Evolutionary conservation across 2,113 vertebrate species (phyloP).

Genomic region (Eulacestoma nigropectus): DNA sequence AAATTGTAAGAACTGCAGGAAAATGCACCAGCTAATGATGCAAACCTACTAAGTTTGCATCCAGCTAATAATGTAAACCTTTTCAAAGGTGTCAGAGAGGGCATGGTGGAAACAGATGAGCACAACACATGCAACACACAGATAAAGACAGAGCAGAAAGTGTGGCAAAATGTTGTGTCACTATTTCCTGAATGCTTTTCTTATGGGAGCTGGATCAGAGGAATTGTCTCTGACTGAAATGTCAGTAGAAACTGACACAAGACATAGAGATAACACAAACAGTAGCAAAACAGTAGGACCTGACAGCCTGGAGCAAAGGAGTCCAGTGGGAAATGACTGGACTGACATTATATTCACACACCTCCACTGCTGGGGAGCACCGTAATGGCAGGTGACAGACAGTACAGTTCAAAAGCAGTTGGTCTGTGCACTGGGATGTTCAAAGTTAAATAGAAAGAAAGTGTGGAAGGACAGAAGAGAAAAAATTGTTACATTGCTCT

Average conservation of each 20-base stretch:
- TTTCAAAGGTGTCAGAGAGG: background rate
- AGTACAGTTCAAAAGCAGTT: background rate
- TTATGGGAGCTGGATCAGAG: background rate
- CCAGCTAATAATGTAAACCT: background rate
- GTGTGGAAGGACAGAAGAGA: background rate
- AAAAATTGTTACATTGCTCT: rapidly evolving
- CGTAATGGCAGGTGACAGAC: background rate
- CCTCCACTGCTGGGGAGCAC: background rate
- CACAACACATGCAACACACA: rapidly evolving
- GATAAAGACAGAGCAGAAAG: background rate
- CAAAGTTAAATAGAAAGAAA: background rate
- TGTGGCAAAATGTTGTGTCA: background rate
- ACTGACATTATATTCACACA: background rate
- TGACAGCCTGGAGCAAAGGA: background rate
- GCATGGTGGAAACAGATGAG: background rate
- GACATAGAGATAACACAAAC: background rate
- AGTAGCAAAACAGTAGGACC: background rate
- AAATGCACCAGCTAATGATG: background rate
- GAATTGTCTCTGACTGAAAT: background rate
- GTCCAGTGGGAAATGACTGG: background rate
- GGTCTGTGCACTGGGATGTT: background rate
- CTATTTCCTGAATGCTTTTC: background rate
- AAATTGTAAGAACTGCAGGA: background rate
- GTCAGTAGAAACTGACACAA: background rate
- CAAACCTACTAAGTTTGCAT: background rate